Evolutionary conservation across 2,797 vertebrate genomes (phyloP).

Genomic region (Diplodus sargus): DNA sequence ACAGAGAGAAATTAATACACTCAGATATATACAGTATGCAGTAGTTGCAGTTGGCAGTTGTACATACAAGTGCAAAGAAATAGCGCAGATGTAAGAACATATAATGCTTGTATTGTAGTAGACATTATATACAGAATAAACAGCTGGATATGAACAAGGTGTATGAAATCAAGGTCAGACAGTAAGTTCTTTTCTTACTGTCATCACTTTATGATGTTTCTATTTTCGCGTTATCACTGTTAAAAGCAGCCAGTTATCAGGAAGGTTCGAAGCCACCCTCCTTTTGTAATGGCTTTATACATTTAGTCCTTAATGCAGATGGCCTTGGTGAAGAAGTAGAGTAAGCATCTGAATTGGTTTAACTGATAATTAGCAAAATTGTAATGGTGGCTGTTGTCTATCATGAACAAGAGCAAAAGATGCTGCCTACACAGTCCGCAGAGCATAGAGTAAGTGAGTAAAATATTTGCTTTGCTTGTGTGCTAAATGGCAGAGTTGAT

Average conservation of each 20-base stretch:
- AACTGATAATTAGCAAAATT: constrained; percentile 4
- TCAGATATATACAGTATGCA: too few relatives aligned
- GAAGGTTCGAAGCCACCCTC: neutral
- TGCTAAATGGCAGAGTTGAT: constrained; percentile 73
- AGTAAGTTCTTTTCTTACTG: neutral
- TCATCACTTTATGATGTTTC: constrained; percentile 3
- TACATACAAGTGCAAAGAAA: too few relatives aligned
- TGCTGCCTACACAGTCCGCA: constrained; percentile 40
- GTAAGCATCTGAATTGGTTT: constrained; percentile 6
- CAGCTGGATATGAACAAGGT: too few relatives aligned
- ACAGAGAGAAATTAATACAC: too few relatives aligned
- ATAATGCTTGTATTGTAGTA: too few relatives aligned
- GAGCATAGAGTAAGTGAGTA: constrained; percentile 56
- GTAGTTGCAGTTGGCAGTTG: too few relatives aligned
- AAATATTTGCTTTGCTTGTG: constrained; percentile 65
- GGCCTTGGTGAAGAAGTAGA: constrained; percentile 1
- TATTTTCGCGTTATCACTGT: constrained; percentile 6
- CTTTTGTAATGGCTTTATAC: neutral
- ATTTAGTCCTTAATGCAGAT: neutral
- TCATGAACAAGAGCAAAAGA: constrained; percentile 49
- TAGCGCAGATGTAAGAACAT: too few relatives aligned
- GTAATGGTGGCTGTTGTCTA: constrained; percentile 11
- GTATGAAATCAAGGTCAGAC: too few relatives aligned
- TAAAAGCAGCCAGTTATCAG: constrained; percentile 3
- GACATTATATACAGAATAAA: too few relatives aligned